Conservation (phyloP, 37 sponge, comb jelly and placozoan genomes). For the Diacarnus erythraeanus region DNA sequence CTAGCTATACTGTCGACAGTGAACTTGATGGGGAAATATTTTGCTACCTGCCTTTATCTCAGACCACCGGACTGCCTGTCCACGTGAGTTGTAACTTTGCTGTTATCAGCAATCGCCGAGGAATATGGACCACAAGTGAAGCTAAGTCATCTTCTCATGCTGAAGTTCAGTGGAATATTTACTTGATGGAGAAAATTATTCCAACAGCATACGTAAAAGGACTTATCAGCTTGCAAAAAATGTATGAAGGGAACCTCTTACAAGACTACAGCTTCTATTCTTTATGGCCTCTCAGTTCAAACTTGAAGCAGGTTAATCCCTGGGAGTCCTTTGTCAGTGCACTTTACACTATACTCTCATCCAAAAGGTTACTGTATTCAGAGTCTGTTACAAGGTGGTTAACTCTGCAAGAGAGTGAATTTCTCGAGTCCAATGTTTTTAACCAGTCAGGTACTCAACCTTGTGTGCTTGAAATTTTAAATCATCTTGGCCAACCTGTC, state of each 20-base stretch:
- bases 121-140: slow-evolving; percentile 57
- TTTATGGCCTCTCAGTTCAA: slow-evolving; percentile 36
- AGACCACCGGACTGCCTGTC: slow-evolving; percentile 66
- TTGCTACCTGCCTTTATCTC: slow-evolving; percentile 50
- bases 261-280: slow-evolving; percentile 29
- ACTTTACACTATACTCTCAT: slow-evolving; percentile 3
- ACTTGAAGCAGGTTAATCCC: slow-evolving; percentile 27
- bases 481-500: slow-evolving; percentile 20
- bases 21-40: slow-evolving; percentile 31
- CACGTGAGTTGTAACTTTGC: slow-evolving; percentile 75
- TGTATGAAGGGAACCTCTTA: not conserved
- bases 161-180: slow-evolving; percentile 49
- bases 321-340: slow-evolving; percentile 9
- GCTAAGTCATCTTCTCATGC: not conserved
- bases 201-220: slow-evolving; percentile 35
- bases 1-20: not conserved
- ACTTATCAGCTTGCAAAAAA: slow-evolving; percentile 1
- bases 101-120: slow-evolving; percentile 62
- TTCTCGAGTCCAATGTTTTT: slow-evolving; percentile 34
- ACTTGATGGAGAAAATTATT: slow-evolving; percentile 35
- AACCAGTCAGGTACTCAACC: not conserved
- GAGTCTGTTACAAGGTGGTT: slow-evolving; percentile 19
- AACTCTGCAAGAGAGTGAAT: not conserved
- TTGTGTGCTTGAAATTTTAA: slow-evolving; percentile 16
- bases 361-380: slow-evolving; percentile 35